A percentile compares a stretch with the other conserved stretches of the same genome.
phyloP scores from a whole-genome alignment of 2,888 invertebrate species.

The Archips xylosteana region DNA sequence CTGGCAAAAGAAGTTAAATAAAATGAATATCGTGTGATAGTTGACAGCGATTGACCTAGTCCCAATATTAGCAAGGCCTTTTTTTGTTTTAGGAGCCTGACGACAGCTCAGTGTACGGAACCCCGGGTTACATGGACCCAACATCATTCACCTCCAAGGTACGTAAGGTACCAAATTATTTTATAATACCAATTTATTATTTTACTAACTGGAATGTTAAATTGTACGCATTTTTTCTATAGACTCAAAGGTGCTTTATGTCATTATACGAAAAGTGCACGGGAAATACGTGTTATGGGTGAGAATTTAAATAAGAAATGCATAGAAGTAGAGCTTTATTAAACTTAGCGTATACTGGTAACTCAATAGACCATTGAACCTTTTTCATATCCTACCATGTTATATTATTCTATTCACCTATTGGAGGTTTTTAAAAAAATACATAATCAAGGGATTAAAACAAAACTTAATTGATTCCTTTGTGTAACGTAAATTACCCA shows the following conservation, averaged over 20 bases:
- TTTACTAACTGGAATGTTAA: slow-evolving; percentile 28
- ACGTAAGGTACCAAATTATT: slow-evolving; percentile 51
- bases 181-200: slow-evolving; percentile 14
- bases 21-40: too few species aligned
- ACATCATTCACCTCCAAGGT: slow-evolving; percentile 91
- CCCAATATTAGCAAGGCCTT: neutral
- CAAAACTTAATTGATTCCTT: too few species aligned
- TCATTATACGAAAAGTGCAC: slow-evolving; percentile 19
- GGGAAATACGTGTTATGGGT: slow-evolving; percentile 16
- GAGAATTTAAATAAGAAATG: slow-evolving; percentile 10
- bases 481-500: too few species aligned
- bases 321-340: neutral
- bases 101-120: slow-evolving; percentile 88
- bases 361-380: too few species aligned
- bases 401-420: too few species aligned
- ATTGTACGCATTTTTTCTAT: slow-evolving; percentile 18
- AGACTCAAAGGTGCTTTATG: slow-evolving; percentile 31
- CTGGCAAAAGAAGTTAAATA: too few species aligned
- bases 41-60: neutral
- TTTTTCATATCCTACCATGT: too few species aligned
- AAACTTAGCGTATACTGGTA: too few species aligned
- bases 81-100: slow-evolving; percentile 86
- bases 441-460: too few species aligned
- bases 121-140: slow-evolving; percentile 94
- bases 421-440: too few species aligned